Percentiles rank a stretch among this genome's conserved stretches.
These are phyloP conservation scores for Zygaena filipendulae DNA, from an alignment of 2,888 invertebrate genomes.

Conservation along the genomic window DNA sequence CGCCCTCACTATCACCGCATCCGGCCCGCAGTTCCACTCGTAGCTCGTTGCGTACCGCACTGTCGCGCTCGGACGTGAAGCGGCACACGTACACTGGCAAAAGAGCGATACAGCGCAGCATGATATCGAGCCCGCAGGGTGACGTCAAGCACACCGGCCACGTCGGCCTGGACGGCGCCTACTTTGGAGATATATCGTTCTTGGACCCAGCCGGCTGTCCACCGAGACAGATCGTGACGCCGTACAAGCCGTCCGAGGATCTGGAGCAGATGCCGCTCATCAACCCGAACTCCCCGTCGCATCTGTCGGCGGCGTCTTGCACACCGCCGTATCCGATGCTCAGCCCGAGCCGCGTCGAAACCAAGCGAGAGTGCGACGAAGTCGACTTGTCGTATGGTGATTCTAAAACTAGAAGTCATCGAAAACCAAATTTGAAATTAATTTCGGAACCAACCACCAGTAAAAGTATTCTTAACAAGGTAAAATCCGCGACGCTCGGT, in stretches of 20 bases:
- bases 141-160: conserved; percentile 96
- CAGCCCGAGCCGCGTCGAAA: conserved; percentile 17
- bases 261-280: conserved; percentile 75
- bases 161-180: conserved; percentile 96
- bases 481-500: conserved; percentile 42
- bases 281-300: conserved; percentile 63
- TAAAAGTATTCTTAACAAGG: conserved; percentile 47
- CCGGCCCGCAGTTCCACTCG: conserved; percentile 40
- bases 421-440: conserved; percentile 28
- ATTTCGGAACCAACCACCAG: conserved; percentile 40
- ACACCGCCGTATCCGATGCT: conserved; percentile 42
- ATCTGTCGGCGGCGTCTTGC: conserved; percentile 37
- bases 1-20: conserved; percentile 39
- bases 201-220: conserved; percentile 64
- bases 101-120: conserved; percentile 82
- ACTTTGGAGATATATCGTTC: conserved; percentile 91
- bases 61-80: conserved; percentile 61
- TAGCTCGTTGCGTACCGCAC: conserved; percentile 35
- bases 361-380: conserved; percentile 25
- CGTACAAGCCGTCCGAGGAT: conserved; percentile 90
- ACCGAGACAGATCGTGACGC: conserved; percentile 89
- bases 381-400: conserved; percentile 29
- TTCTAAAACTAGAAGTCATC: conserved; percentile 23
- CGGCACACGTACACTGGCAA: conserved; percentile 62
- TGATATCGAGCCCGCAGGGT: conserved; percentile 97